Evolutionary conservation across 2,888 invertebrate genomes (phyloP).

Genomic region (Diarsia mendica): DNA sequence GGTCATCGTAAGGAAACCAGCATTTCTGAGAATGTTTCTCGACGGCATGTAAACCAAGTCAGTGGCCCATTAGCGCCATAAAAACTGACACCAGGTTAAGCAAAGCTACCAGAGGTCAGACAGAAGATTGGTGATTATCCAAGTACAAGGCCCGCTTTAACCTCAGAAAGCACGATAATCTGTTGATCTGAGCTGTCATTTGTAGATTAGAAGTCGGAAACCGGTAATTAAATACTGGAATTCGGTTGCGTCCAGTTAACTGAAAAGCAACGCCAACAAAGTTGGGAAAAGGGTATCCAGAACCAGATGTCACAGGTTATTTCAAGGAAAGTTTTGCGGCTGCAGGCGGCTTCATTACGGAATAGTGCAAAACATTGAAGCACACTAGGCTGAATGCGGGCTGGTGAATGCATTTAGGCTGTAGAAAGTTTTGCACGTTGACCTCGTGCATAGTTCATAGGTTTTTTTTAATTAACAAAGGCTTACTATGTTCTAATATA

Average conservation of each 20-base stretch:
- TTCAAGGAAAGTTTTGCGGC: background rate
- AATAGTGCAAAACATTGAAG: background rate
- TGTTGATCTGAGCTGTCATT: background rate
- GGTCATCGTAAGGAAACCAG: no score
- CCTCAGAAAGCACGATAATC: background rate
- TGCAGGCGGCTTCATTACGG: background rate
- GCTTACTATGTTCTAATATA: background rate
- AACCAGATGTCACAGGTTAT: background rate
- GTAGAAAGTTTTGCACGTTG: background rate
- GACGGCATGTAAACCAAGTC: no score
- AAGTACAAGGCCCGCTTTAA: background rate
- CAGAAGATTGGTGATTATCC: background rate
- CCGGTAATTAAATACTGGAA: background rate
- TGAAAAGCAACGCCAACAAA: no score
- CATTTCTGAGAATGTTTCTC: no score
- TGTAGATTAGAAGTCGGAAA: background rate
- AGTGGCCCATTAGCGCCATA: no score
- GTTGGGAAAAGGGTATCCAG: no score
- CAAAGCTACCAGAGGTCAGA: background rate
- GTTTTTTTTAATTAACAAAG: background rate
- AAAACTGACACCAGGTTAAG: background rate
- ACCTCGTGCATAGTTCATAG: background rate
- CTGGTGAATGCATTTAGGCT: background rate
- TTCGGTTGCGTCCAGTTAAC: background rate
- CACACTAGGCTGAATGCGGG: slow-evolving; percentile 1